Base-by-base conservation (phyloP, 2,113 vertebrate genomes). In the Nycticryphes semicollaris region DNA sequence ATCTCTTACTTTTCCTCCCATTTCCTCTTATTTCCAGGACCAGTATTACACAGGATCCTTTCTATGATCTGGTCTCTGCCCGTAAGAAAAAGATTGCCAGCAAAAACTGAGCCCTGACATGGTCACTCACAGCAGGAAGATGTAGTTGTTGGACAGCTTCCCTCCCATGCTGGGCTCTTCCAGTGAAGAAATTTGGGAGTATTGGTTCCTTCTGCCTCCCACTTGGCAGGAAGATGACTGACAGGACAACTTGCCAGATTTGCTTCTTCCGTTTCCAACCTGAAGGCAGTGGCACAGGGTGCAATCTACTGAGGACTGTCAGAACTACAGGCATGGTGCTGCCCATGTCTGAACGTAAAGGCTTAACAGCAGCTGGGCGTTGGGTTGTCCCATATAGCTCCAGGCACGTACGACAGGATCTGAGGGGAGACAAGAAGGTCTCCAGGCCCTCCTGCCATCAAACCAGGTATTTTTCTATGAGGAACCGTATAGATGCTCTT, bases 31-130 rank as follows among this genome's bases (percentile, higher is more conserved):
- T 28, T 84, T 92, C 63, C 97, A 99, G 99, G 84, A 99, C 99
- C 30, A 99, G 99, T 77, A 99, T 99, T 96, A 99, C 99, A 73
- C 98, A 98, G 31, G 98, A 99, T 88, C 99, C 99, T 9, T 99
- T 99, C 98, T 99, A 99, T 14, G 99, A 99, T 94, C 97, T 99
- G 86, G 98, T 99, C 31, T 98, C 99, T 14, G 97, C 98, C 30
- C 98, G 99, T 66, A 99, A 99, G 97, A 99, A 98, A 97, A 99
- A 99, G 96, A 98, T 99, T n/a, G 98, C 99, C 95, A 98, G 96
- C 94, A 98, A 98, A 94, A 98, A 98, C 45, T 98, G 95, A 98
- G 18, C 39, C 5, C 8, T 41, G 17, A 18, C 50, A 45, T 9
- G 37, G 37, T 28, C 21, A 59, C 30, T 37, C 9, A 31, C 62